Evolutionary conservation across 2,888 invertebrate genomes (phyloP), one percentile per base, ranked within the genome.

Genomic region (Eilema caniola): DNA sequence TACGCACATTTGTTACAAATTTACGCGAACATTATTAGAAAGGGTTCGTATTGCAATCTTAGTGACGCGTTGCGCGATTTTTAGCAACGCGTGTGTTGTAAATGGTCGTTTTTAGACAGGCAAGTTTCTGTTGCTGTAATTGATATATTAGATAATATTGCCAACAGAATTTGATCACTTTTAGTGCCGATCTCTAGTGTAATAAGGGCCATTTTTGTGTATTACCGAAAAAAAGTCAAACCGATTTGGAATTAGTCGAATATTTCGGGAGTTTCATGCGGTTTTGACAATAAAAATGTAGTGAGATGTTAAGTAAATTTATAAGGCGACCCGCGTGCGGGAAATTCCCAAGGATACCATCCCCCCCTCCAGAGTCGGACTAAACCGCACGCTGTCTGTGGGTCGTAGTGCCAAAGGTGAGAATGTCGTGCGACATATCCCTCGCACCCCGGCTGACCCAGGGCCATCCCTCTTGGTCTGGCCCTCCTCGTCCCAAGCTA

Each of bases 81-180:
- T 37, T 11, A 25, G 41, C 31, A n/a, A 63, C 33, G 20, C 20
- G 11, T 59, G n/a, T 60, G 11, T 23, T 60, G 59, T 69, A 65
- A 53, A 53, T 12, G n/a, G 20, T 61, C 23, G 53, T 60, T 65
- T 47, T n/a, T 60, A 53, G 53, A 16, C n/a, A 47, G 53, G 65
- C 60, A 53, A 69, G 33, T 60, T 69, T 69, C 10, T 69, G 64
- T 65, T 60, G 69, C 69, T 69, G 60, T 53, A 47, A 60, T 69
- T 69, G 60, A 61, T 69, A 65, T 56, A 69, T 65, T 69, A 65
- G 62, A 57, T 68, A 57, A 62, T 69, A 65, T 25, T 64, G 37
- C 28, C 37, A 57, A 37, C 5, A 12, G 31, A 66, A 59, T 25
- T 59, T 66, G n/a, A 20, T 41, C 60, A 65, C 65, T 65, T 65